Conservation (phyloP, 2,113 vertebrate genomes). For the Microcebus jonahi region DNA sequence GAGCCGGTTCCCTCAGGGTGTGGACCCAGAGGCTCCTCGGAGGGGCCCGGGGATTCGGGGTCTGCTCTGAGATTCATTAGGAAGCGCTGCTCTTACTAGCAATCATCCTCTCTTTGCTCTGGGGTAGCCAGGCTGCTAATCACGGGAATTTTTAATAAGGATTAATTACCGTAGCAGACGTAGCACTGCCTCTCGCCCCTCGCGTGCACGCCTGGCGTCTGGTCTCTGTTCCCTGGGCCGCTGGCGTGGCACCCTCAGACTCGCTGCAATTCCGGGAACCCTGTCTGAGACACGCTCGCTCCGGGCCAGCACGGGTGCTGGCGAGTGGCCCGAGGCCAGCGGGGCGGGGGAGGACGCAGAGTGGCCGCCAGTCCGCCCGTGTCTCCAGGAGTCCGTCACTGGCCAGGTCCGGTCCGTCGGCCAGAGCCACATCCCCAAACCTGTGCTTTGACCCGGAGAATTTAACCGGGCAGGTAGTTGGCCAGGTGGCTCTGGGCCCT, state of each 20-base stretch:
- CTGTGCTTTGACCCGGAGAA: not conserved
- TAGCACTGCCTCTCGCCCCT: not conserved
- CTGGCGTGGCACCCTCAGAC: not conserved
- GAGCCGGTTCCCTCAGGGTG: rapidly evolving
- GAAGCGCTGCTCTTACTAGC: not conserved
- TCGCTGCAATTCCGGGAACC: not conserved
- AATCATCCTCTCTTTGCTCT: not conserved
- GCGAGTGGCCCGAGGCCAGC: rapidly evolving
- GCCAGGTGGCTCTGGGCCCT: not conserved
- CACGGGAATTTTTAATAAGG: constrained; percentile 20
- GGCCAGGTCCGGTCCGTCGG: rapidly evolving
- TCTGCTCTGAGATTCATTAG: not conserved
- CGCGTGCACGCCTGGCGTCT: rapidly evolving
- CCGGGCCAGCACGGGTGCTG: rapidly evolving
- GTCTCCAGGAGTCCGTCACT: rapidly evolving
- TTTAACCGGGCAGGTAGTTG: not conserved
- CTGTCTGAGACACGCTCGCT: rapidly evolving
- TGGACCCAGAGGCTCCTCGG: not conserved
- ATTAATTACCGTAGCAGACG: not conserved
- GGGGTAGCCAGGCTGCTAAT: not conserved
- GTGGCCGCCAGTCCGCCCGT: rapidly evolving
- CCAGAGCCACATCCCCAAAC: not conserved
- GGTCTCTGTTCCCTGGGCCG: not conserved
- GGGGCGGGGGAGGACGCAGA: rapidly evolving
- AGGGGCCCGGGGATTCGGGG: not conserved